phyloP scores from a whole-genome alignment of 2,113 vertebrate species.

The Jaculus jaculus region DNA sequence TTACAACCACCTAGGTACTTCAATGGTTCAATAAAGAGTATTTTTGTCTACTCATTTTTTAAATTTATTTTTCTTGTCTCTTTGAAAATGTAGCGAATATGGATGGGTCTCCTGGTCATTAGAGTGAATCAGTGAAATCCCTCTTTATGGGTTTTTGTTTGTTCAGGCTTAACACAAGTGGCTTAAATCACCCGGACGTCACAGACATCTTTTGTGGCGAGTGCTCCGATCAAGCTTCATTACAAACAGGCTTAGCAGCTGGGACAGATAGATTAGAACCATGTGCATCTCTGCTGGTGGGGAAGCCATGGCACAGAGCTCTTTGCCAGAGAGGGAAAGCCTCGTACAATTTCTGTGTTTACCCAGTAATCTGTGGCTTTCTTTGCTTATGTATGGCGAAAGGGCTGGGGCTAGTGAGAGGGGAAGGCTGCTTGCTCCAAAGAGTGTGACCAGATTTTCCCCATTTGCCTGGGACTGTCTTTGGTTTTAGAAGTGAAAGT shows the following conservation, averaged over 20 bases:
- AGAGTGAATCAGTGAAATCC: conserved; percentile 76
- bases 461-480: neutral
- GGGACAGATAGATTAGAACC: conserved; percentile 53
- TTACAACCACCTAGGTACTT: neutral
- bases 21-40: conserved; percentile 39
- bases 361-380: neutral
- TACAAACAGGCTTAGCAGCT: conserved; percentile 37
- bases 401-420: neutral
- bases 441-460: neutral
- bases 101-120: conserved; percentile 51
- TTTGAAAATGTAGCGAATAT: conserved; percentile 48
- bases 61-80: conserved; percentile 61
- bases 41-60: conserved; percentile 11
- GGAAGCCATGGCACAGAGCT: conserved; percentile 18
- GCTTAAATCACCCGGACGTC: conserved; percentile 47
- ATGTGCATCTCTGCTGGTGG: conserved; percentile 57
- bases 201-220: neutral
- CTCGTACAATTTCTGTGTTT: neutral
- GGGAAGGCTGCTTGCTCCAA: too few relatives aligned
- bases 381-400: fast-evolving
- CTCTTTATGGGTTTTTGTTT: conserved; percentile 70
- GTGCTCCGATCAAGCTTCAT: conserved; percentile 29
- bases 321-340: neutral
- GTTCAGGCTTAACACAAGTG: conserved; percentile 68
- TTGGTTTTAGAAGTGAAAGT: neutral